phyloP scores from a whole-genome alignment of 2,113 vertebrate genomes.

The Sakesphorus luctuosus region DNA sequence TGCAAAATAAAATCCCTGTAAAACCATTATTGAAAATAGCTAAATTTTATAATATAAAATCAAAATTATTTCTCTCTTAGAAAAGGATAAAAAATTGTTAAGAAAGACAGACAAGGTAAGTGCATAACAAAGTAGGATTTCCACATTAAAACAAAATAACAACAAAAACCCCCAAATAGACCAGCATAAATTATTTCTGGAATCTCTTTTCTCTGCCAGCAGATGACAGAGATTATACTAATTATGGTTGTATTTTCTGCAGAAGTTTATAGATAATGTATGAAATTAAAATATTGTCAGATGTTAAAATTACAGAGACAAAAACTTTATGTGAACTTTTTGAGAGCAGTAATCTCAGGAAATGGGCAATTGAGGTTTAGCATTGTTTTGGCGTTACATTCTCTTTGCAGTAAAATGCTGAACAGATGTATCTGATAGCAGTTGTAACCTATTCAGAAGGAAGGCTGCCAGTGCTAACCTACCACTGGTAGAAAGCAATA shows the following conservation, averaged over 20 bases:
- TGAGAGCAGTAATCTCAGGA: conserved; percentile 45
- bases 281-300: conserved; percentile 49
- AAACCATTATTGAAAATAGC: neutral
- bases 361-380: conserved; percentile 35
- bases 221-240: conserved; percentile 38
- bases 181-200: conserved; percentile 16
- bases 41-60: neutral
- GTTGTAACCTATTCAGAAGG: conserved; percentile 44
- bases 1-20: neutral
- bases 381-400: conserved; percentile 47
- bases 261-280: conserved; percentile 26
- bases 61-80: neutral
- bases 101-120: neutral
- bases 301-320: conserved; percentile 23
- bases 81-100: neutral
- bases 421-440: conserved; percentile 64
- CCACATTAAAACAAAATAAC: neutral
- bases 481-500: conserved; percentile 46
- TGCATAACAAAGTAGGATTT: neutral
- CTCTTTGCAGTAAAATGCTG: conserved; percentile 35
- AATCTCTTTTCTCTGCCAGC: conserved; percentile 5
- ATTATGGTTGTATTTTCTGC: conserved; percentile 30
- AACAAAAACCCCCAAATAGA: neutral
- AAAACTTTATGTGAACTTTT: conserved; percentile 42
- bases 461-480: conserved; percentile 40